Evolutionary conservation across 2,113 vertebrate species (phyloP), one percentile per base, ranked within the genome.

Genomic region (Clarias batrachus): DNA sequence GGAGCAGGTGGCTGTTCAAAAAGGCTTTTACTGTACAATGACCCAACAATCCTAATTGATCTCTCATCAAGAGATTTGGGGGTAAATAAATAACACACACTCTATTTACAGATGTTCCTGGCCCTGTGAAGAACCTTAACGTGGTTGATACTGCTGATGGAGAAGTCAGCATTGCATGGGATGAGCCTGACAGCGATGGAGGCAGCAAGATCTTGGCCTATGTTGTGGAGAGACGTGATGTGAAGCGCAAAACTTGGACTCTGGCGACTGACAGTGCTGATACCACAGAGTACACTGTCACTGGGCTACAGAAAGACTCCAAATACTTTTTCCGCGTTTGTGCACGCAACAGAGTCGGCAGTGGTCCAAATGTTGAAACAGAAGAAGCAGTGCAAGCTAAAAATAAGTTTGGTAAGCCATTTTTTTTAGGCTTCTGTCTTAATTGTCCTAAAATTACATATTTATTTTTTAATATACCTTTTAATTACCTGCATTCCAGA

Each of bases 241-340:
- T 97, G 86, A 98, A 96, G 87, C 96, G 98, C 23, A 99, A 99
- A 90, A 99, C 97, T 0, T 99, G 98, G 98, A 97, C 98, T 54
- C 89, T 96, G 79, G 97, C 90, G 83, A 99, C 97, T 1, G 97
- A 99, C 89, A 94, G 84, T 65, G 95, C 96, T 0, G 97, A 99
- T 54, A 96, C 95, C 66, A 97, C 97, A 33, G 98, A 99, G 92
- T 99, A 96, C 92, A 97, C 95, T 1, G 97, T 99, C 87, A 97
- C 96, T 14, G 97, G 97, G 16, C 95, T 99, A 81, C 97, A 99
- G 25, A 98, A 94, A 90, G 98, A 97, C 85, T 95, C 97, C 54
- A 95, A 97, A 88, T 99, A 99, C 91, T 94, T 99, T 2, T 99
- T 99, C 96, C 97, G 98, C 89, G 96, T 99, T 60, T 98, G 97